Evolutionary conservation across 2,113 vertebrate species (phyloP), one percentile per base, ranked within the genome.

Genomic region (Seriola aureovittata): DNA sequence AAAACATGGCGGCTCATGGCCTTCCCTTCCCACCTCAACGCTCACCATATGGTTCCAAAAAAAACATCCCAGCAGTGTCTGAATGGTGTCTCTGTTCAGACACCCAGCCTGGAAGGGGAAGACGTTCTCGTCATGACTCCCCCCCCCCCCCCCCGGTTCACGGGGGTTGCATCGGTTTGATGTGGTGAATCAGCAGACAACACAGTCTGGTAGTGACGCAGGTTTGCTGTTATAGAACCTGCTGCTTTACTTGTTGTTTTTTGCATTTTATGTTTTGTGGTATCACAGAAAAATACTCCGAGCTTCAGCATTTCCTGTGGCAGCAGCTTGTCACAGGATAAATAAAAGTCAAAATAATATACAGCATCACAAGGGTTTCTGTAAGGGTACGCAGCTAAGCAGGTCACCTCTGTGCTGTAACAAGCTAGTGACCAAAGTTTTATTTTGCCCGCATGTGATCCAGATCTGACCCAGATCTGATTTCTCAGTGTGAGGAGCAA

Each of bases 31-130:
- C 70, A 32, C 17, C 38, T 80, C 69, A 9, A 3, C 2, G 16
- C 14, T 70, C 73, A 8, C 71, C 69, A 70, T 81, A 75, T 89
- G 75, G 78, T 66, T 40, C 10, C 42, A 12, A 8, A 19, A 16
- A 16, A 68, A 65, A 81, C 69, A 74, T 81, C 70, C 40, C 40
- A 8, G 69, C 73, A 4, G 23, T 0, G 38, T 57, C 65, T 88
- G 70, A 92, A 90, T 79, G 70, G 55, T 13, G 32, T 19, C 81
- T 79, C 62, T 91, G 90, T 92, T 85, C 44, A 7, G 17, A 25
- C 62, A 42, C 46, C 5, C 1, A 4, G 50, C 25, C 85, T 58
- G 54, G 55, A 62, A 83, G 79, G 66, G n/a, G 25, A 19, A n/a
- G 42, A 65, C 11, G 50, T 64, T 58, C 44, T 76, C 6, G 17